Percentiles rank a stretch among this genome's conserved stretches.
These are phyloP conservation scores for Pyrrhia umbra DNA, from an alignment of 2,888 invertebrate genomes.

Conservation along the genomic window DNA sequence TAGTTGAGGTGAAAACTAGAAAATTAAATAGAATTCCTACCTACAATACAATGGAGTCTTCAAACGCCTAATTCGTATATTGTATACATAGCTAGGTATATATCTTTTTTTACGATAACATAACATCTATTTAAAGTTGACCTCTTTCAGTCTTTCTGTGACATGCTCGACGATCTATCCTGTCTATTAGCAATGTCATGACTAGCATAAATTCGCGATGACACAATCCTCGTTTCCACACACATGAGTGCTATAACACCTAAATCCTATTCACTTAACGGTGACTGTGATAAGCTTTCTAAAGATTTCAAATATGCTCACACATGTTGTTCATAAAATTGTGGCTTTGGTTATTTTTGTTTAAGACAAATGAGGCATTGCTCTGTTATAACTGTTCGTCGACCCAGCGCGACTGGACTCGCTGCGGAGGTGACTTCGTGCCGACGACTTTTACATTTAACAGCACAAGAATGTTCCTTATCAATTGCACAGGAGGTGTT, in stretches of 20 bases:
- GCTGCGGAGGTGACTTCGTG: conserved; percentile 78
- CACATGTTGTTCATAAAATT: conserved; percentile 63
- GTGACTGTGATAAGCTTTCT: conserved; percentile 21
- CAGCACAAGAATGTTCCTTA: conserved; percentile 68
- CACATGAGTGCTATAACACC: conserved; percentile 1
- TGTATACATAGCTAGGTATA: too few relatives aligned
- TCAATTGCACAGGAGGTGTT: conserved; percentile 82
- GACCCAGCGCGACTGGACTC: conserved; percentile 69
- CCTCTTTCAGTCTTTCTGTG: conserved; percentile 20
- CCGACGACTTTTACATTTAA: conserved; percentile 69
- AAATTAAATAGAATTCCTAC: too few relatives aligned
- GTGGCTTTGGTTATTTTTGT: conserved; percentile 55
- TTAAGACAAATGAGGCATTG: conserved; percentile 59
- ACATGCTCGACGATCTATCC: neutral
- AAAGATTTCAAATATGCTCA: conserved; percentile 40
- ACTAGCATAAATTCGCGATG: conserved; percentile 17
- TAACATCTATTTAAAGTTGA: neutral
- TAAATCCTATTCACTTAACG: conserved; percentile 15
- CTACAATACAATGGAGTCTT: too few relatives aligned
- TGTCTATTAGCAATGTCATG: conserved; percentile 16
- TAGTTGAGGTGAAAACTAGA: too few relatives aligned
- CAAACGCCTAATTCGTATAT: too few relatives aligned
- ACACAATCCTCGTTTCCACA: conserved; percentile 3
- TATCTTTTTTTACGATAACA: too few relatives aligned
- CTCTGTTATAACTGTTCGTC: conserved; percentile 83